Evolutionary conservation across 1,140 invertebrate genomes (phyloP).

Genomic region (Matsumurasca onukii): DNA sequence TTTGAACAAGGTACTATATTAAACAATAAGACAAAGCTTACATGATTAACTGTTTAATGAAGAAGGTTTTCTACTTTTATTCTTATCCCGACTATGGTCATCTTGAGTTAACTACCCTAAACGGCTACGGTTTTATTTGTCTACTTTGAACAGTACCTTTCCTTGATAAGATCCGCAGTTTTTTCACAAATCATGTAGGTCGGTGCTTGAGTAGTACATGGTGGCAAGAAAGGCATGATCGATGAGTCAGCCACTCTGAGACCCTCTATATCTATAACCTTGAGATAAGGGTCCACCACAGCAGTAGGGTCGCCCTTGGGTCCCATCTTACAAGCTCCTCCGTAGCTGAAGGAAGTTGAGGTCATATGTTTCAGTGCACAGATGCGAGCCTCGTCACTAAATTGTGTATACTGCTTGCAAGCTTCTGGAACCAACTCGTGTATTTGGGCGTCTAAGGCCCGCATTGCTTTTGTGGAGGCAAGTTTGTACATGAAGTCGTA

Average conservation of each 20-base stretch:
- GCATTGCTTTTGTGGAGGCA: slow-evolving; percentile 39
- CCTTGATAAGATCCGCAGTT: slow-evolving; percentile 64
- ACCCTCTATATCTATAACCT: slow-evolving; percentile 59
- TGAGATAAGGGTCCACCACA: slow-evolving; percentile 59
- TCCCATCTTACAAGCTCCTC: slow-evolving; percentile 66
- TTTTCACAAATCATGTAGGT: slow-evolving; percentile 70
- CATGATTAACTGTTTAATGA: too few species aligned
- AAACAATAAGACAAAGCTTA: too few species aligned
- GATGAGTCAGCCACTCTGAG: slow-evolving; percentile 70
- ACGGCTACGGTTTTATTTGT: too few species aligned
- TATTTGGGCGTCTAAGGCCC: slow-evolving; percentile 37
- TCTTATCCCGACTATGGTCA: too few species aligned
- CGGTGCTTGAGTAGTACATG: slow-evolving; percentile 69
- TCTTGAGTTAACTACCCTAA: too few species aligned
- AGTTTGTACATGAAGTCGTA: slow-evolving; percentile 29
- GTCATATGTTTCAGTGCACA: slow-evolving; percentile 58
- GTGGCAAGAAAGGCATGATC: slow-evolving; percentile 67
- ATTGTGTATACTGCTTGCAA: slow-evolving; percentile 61
- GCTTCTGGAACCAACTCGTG: slow-evolving; percentile 59
- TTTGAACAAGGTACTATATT: too few species aligned
- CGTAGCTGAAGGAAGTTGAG: slow-evolving; percentile 52
- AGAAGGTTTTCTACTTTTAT: too few species aligned
- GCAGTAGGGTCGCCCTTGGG: slow-evolving; percentile 52
- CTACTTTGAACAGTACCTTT: too few species aligned
- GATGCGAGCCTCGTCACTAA: slow-evolving; percentile 68